These are phyloP conservation scores for Chrysomela aeneicollis DNA, from an alignment of 2,888 invertebrate genomes.

Conservation along the genomic window DNA sequence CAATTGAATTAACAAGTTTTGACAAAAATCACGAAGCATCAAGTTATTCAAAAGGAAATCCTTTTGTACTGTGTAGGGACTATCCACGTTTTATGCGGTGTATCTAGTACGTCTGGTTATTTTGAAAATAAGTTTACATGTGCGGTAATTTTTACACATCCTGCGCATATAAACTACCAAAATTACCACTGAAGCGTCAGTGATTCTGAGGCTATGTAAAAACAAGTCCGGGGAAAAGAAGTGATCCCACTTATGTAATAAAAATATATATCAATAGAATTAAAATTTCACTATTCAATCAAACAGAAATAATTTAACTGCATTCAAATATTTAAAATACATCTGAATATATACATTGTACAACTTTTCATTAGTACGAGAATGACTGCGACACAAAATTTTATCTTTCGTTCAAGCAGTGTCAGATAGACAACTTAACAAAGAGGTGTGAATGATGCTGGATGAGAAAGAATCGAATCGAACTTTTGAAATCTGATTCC, in stretches of 20 bases:
- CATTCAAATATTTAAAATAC: constrained; percentile 41
- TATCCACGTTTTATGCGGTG: not conserved
- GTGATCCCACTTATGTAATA: constrained; percentile 41
- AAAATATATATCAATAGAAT: constrained; percentile 37
- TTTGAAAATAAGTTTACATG: not conserved
- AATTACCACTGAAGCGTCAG: constrained; percentile 28
- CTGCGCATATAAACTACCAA: constrained; percentile 30
- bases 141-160: not conserved
- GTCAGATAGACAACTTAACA: not conserved
- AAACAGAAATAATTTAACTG: constrained; percentile 44
- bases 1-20: not conserved
- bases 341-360: constrained; percentile 46
- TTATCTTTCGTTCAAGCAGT: constrained; percentile 3
- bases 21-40: not conserved
- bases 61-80: not conserved
- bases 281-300: constrained; percentile 35
- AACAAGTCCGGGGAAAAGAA: constrained; percentile 29
- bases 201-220: constrained; percentile 28
- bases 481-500: not conserved
- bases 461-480: not conserved
- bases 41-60: not conserved
- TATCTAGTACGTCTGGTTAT: not conserved
- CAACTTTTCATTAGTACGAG: constrained; percentile 40
- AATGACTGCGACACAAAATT: constrained; percentile 36
- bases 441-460: not conserved